Conservation (phyloP, 2,797 vertebrate species). For the Ambastaia sidthimunki region DNA sequence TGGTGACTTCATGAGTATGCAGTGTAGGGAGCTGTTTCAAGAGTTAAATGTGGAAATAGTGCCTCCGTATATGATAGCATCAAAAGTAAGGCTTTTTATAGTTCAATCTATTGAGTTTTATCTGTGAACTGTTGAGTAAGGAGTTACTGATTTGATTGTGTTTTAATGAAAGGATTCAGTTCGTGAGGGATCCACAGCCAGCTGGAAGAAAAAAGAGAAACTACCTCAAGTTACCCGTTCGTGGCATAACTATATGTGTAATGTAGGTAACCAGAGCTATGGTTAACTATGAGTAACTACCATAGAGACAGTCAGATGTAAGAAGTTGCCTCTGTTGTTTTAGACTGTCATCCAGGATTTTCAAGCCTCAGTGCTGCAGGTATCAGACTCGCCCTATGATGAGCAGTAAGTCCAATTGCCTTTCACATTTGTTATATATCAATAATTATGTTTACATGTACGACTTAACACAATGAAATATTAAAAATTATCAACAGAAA, state of each 20-base stretch:
- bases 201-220: conserved; percentile 99
- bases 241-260: conserved; percentile 99
- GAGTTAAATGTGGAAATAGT: conserved; percentile 94
- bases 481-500: too few relatives aligned
- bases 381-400: conserved; percentile 97
- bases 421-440: background rate
- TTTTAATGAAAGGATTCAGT: conserved; percentile 85
- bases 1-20: conserved; percentile 99
- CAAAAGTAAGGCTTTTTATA: conserved; percentile 83
- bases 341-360: conserved; percentile 99
- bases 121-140: background rate
- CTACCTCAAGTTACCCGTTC: conserved; percentile 94
- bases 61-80: conserved; percentile 98
- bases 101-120: background rate
- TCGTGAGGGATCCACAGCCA: conserved; percentile 88
- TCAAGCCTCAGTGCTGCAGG: conserved; percentile 95
- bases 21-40: conserved; percentile 96
- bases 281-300: background rate
- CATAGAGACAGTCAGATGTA: background rate
- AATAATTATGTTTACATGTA: background rate
- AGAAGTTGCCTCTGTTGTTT: background rate
- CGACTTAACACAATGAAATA: background rate
- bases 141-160: conserved; percentile 26
- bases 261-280: conserved; percentile 73
- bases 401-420: conserved; percentile 86